Evolutionary conservation across 2,113 vertebrate species (phyloP).

Genomic region (Phaethornis superciliosus): DNA sequence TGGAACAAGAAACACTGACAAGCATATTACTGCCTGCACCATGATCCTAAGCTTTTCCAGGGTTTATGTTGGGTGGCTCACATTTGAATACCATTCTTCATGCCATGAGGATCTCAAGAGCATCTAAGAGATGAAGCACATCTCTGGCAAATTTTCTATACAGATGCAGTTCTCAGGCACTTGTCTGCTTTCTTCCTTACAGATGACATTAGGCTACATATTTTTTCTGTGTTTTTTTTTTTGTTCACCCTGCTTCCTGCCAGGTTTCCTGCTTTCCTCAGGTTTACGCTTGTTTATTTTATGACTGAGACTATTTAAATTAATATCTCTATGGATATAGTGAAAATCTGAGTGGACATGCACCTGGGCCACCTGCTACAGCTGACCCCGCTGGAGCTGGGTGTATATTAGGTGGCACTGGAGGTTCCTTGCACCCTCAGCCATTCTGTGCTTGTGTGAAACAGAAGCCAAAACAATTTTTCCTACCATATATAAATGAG

Average conservation of each 20-base stretch:
- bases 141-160: neutral
- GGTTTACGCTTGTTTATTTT: neutral
- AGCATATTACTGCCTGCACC: neutral
- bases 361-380: neutral
- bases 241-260: neutral
- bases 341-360: neutral
- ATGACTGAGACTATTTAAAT: neutral
- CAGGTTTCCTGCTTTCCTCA: neutral
- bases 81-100: neutral
- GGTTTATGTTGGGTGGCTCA: neutral
- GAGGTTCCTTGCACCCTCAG: neutral
- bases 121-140: neutral
- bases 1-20: neutral
- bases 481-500: neutral
- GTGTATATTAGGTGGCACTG: neutral
- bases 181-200: neutral
- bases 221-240: neutral
- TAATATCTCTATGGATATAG: neutral
- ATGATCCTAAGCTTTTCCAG: neutral
- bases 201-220: neutral
- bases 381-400: neutral
- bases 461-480: constrained; percentile 4
- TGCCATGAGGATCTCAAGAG: neutral
- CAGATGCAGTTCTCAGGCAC: neutral
- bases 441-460: neutral